A percentile compares a stretch with the other conserved stretches of the same genome.
Evolutionary conservation across 37 sponge, comb jelly and placozoan species (phyloP).

Genomic region (Petrosia ficiformis): DNA sequence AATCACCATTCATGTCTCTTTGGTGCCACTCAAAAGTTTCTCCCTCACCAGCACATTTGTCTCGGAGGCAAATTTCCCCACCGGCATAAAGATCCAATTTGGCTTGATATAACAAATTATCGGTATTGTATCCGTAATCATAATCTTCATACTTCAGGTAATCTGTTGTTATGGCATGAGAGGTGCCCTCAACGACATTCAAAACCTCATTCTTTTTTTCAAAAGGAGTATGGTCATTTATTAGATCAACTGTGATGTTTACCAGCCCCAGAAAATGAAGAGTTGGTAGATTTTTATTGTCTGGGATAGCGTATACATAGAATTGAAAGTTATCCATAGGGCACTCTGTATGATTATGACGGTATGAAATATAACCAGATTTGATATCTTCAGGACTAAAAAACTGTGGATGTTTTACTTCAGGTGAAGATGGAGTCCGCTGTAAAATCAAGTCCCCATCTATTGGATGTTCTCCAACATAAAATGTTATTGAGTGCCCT

Average conservation of each 20-base stretch:
- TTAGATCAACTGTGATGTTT: neutral
- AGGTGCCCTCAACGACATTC: neutral
- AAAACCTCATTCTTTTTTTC: neutral
- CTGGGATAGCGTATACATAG: neutral
- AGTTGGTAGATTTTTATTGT: neutral
- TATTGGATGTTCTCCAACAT: neutral
- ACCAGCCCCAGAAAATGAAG: neutral
- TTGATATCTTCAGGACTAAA: neutral
- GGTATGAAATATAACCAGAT: neutral
- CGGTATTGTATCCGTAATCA: neutral
- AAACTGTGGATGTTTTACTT: neutral
- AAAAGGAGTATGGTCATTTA: neutral
- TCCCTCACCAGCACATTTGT: neutral
- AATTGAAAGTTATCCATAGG: neutral
- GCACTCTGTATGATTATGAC: neutral
- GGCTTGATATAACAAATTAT: neutral
- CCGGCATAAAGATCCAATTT: neutral
- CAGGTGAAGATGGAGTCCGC: neutral
- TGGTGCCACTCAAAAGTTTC: neutral
- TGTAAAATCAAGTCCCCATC: neutral
- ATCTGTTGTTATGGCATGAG: neutral
- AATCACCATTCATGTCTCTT: neutral
- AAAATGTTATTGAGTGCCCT: neutral
- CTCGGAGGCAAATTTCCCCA: neutral
- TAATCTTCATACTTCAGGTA: neutral